phyloP scores from a whole-genome alignment of 2,113 vertebrate genomes.

The Ciconia maguari region DNA sequence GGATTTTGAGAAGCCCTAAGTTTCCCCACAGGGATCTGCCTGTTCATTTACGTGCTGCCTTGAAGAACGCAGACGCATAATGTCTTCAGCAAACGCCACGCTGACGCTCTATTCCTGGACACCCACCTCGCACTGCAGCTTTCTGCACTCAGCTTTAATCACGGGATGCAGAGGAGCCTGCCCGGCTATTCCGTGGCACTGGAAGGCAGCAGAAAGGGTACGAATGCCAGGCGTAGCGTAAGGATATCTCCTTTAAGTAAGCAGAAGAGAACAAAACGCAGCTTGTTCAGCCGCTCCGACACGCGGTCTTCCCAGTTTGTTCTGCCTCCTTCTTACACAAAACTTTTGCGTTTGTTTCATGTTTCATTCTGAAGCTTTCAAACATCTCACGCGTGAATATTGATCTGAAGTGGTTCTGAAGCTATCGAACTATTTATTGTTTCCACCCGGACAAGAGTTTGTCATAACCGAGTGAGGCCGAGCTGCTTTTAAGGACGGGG shows the following conservation, averaged over 20 bases:
- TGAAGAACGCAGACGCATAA: fast-evolving
- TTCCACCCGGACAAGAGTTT: background rate
- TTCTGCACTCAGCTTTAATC: background rate
- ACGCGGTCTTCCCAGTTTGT: fast-evolving
- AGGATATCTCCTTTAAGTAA: background rate
- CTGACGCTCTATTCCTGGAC: background rate
- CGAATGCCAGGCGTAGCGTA: background rate
- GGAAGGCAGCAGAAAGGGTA: fast-evolving
- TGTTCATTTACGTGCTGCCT: background rate
- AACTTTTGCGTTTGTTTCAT: background rate
- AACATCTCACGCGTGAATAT: background rate
- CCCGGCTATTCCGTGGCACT: background rate
- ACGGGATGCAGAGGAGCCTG: background rate
- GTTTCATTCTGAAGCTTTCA: background rate
- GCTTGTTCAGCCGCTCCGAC: background rate
- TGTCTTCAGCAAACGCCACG: background rate
- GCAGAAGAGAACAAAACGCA: background rate
- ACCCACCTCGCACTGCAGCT: background rate
- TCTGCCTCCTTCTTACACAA: background rate
- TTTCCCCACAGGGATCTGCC: background rate
- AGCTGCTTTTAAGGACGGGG: background rate
- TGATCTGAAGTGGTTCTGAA: background rate
- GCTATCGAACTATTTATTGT: background rate
- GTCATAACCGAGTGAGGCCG: background rate
- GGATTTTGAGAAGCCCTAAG: too few species aligned